Evolutionary conservation across 1,140 invertebrate species (phyloP).

Genomic region (Lordiphosa mommai): DNA sequence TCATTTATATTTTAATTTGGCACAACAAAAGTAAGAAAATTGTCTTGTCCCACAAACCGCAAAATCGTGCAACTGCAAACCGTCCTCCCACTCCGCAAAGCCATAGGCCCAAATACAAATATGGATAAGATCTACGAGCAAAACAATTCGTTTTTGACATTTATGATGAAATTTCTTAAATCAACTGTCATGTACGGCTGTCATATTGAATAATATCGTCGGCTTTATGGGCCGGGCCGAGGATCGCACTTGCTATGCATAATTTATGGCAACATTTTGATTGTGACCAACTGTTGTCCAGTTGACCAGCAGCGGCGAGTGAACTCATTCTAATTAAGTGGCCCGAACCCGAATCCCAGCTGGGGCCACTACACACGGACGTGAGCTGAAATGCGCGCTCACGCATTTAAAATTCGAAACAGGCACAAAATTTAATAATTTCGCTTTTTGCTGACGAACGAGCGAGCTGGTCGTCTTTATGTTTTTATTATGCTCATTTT

Average conservation of each 20-base stretch:
- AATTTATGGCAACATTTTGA: conserved; percentile 64
- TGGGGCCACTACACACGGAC: neutral
- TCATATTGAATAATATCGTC: conserved; percentile 73
- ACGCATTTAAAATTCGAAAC: conserved; percentile 63
- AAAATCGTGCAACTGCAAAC: conserved; percentile 21
- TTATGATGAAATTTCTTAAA: conserved; percentile 76
- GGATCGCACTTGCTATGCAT: conserved; percentile 60
- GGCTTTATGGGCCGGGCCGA: conserved; percentile 33
- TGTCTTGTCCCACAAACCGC: conserved; percentile 39
- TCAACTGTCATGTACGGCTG: conserved; percentile 72
- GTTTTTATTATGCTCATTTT: conserved; percentile 76
- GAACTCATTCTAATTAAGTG: conserved; percentile 76
- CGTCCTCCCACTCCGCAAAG: neutral
- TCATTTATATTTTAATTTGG: conserved; percentile 49
- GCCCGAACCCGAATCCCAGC: conserved; percentile 16
- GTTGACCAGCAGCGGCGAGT: conserved; percentile 23
- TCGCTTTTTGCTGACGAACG: conserved; percentile 60
- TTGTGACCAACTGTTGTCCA: conserved; percentile 14
- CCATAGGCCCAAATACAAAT: conserved; percentile 17
- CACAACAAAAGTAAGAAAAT: conserved; percentile 39
- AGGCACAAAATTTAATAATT: conserved; percentile 76
- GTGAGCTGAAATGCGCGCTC: conserved; percentile 39
- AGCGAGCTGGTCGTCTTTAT: conserved; percentile 37
- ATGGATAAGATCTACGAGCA: conserved; percentile 72
- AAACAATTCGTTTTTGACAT: conserved; percentile 70